phyloP scores from a whole-genome alignment of 1,140 invertebrate genomes.

The Ganaspis sp. region DNA sequence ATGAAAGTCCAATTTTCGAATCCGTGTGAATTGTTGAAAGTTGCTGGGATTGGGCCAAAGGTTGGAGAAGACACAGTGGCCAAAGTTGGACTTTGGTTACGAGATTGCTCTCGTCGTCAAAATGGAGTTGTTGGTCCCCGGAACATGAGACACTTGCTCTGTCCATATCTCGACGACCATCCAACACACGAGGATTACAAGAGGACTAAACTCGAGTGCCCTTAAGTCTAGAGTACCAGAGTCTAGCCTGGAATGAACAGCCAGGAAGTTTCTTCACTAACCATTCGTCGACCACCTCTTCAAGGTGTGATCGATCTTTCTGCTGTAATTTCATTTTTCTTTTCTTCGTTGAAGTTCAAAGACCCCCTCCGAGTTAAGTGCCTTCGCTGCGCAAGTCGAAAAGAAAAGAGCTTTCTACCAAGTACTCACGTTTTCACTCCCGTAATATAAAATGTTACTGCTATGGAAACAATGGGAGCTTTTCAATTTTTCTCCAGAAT shows the following conservation, averaged over 20 bases:
- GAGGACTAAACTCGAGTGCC: not conserved
- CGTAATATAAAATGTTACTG: slow-evolving; percentile 19
- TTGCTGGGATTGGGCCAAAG: slow-evolving; percentile 67
- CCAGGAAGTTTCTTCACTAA: not conserved
- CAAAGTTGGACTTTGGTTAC: slow-evolving; percentile 63
- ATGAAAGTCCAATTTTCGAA: slow-evolving; percentile 59
- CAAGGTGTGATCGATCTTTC: slow-evolving; percentile 24
- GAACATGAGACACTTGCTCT: slow-evolving; percentile 69
- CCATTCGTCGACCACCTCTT: not conserved
- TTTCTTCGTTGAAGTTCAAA: slow-evolving; percentile 22
- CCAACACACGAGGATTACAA: slow-evolving; percentile 21
- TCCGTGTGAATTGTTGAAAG: slow-evolving; percentile 42
- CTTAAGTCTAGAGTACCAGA: not conserved
- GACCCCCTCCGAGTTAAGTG: slow-evolving; percentile 21
- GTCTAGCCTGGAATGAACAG: not conserved
- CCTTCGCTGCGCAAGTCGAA: slow-evolving; percentile 25
- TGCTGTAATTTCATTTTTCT: slow-evolving; percentile 27
- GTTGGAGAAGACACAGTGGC: slow-evolving; percentile 60
- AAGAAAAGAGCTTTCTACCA: slow-evolving; percentile 13
- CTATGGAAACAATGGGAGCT: slow-evolving; percentile 3
- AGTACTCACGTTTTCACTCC: slow-evolving; percentile 17
- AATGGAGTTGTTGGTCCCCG: slow-evolving; percentile 68
- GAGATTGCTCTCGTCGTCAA: slow-evolving; percentile 66
- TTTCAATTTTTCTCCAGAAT: not conserved
- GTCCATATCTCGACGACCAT: slow-evolving; percentile 60